Base-by-base conservation (phyloP, 2,797 vertebrate genomes). In the Heteromormyrus szaboi region DNA sequence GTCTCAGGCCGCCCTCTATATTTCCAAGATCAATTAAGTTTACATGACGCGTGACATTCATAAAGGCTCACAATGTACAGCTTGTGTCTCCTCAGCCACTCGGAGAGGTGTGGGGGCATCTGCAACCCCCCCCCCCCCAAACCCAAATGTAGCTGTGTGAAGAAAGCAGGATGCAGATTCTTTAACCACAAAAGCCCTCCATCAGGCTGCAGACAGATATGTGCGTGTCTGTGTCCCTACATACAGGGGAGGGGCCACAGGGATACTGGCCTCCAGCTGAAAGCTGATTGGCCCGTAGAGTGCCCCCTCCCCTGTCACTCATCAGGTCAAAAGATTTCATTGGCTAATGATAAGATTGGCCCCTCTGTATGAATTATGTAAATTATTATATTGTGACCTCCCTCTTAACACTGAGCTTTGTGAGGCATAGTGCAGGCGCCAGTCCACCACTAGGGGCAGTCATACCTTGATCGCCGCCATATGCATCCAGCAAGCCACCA, bases 401-500 rank as follows among this genome's bases (percentile, higher is more conserved):
- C 94, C 95, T 98, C 96, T 98, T 98, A 92, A 97, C 95, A 93
- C 96, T 96, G 92, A 97, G 94, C 93, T 95, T 97, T 94, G 95
- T 93, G 94, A 96, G 94, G 90, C 97, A 97, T 94, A 96, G 96
- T 94, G 95, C 95, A 94, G 96, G 96, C 92, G 96, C 97, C 93
- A 98, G 95, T 95, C 96, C 96, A 95, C 95, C 95, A 92, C 96
- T 97, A 96, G 95, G 91, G 94, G 96, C 90, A 91, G 96, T 95
- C 95, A 97, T 97, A 95, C 96, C 96, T 95, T 96, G 97, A 92
- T 99, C 97, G 91, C 93, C 95, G 92, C 95, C 96, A 93, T 98
- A 99, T 89, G 97, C 90, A 92, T 99, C 98, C 97, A 99, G 95
- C 97, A 99, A 97, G 93, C 95, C 97, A 94, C 96, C 95, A 91